Base-by-base conservation (phyloP, 2,797 vertebrate species). In the Coregonus suidteri region DNA sequence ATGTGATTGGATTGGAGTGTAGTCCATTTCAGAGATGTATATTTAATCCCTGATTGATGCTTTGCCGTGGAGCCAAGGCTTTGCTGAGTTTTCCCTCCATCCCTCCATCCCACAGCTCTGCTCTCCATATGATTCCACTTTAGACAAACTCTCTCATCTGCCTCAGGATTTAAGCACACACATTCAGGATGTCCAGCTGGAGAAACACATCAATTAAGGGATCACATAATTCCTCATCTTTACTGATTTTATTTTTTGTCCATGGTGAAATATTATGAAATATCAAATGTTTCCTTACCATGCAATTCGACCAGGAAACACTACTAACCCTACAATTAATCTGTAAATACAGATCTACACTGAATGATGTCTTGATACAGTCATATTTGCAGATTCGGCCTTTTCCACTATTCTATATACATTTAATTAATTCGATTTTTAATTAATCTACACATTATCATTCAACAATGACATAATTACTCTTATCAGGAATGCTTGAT, bases 211-310 rank as follows among this genome's bases (percentile, higher is more conserved):
- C 37, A 70, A 70, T 70, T 18, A 47, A 70, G 35, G 31, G 3
- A 34, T 35, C 35, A 34, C 34, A 11, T 16, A 53, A 69, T 65
- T 34, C 69, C 65, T 77, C 71, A 34, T 41, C 56, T 68, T 76
- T 78, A 56, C n/a, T 25, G 31, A 76, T 78, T 64, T 75, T 73
- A 78, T 74, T 77, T 47, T 41, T 47, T 25, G 41, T 47, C 66
- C 66, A 68, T 68, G 34, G 66, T 68, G 5, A 35, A 68, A 35
- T 68, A 34, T 34, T 34, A 14, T 47, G 41, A 47, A 47, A 47
- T 9, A 47, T 47, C 41, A n/a, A 20, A 18, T n/a, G 6, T 6
- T 47, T 47, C 56, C 56, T 59, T 54, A 5, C 16, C 53, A 54
- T 15, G 14, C 16, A 5, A 9, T 11, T 9, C 9, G 7, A 54